A percentile compares a stretch with the other conserved stretches of the same genome.
These are phyloP conservation scores for Puntigrus tetrazona DNA, from an alignment of 2,113 vertebrate species.

Conservation along the genomic window DNA sequence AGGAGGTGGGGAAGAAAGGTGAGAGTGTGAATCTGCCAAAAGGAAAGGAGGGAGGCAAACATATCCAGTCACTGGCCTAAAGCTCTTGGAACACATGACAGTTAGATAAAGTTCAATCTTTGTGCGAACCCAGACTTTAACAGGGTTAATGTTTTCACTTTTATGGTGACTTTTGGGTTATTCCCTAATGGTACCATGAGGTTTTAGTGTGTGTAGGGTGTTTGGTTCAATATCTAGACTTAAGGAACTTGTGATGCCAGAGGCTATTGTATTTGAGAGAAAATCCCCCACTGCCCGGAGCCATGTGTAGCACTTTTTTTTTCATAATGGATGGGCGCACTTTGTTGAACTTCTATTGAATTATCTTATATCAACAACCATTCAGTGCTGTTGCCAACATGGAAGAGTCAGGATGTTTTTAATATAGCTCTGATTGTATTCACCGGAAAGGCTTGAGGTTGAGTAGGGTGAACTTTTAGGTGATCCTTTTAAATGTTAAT, in stretches of 20 bases:
- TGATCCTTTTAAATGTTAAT: not conserved
- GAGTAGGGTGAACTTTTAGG: not conserved
- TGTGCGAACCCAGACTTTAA: not conserved
- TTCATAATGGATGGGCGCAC: no score
- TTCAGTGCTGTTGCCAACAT: no score
- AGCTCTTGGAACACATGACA: constrained; percentile 15
- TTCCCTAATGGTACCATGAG: not conserved
- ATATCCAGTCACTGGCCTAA: not conserved
- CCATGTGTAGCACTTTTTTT: no score
- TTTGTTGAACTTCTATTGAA: no score
- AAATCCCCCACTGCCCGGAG: no score
- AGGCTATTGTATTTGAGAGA: not conserved
- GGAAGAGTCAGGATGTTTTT: no score
- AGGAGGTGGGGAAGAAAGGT: not conserved
- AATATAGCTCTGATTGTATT: no score
- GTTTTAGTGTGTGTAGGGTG: not conserved
- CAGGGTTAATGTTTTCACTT: not conserved
- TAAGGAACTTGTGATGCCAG: not conserved
- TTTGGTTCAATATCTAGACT: not conserved
- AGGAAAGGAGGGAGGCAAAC: constrained; percentile 7
- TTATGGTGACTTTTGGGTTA: not conserved
- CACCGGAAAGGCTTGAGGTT: no score
- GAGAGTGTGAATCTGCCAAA: constrained; percentile 28
- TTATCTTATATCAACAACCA: no score
- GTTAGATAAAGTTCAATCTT: constrained; percentile 3